Evolutionary conservation across 92 coral and sea anemone genomes (phyloP).

Genomic region (Palythoa grandiflora): DNA sequence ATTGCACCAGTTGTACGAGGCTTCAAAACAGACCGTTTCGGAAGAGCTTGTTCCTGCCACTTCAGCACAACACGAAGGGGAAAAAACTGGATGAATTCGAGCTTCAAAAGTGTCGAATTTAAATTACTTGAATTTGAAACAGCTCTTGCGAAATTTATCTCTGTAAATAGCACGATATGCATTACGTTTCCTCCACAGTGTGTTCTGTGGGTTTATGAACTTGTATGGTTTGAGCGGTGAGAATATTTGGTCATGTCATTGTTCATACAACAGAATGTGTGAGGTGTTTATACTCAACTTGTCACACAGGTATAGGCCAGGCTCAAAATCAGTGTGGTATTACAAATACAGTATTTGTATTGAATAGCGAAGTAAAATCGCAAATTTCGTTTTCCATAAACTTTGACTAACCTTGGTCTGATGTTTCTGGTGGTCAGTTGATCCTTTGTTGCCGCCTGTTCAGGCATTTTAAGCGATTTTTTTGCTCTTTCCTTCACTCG

Average conservation of each 20-base stretch:
- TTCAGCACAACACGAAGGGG: constrained; percentile 15
- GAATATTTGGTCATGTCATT: neutral
- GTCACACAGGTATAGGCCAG: neutral
- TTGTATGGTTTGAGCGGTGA: neutral
- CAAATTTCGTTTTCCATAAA: no score
- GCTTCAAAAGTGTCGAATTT: neutral
- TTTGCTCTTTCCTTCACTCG: no score
- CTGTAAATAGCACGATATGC: neutral
- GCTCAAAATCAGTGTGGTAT: neutral
- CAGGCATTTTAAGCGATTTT: no score
- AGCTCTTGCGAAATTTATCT: neutral
- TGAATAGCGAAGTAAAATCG: no score
- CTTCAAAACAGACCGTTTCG: constrained; percentile 49
- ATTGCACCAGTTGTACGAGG: constrained; percentile 79
- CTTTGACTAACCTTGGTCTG: no score
- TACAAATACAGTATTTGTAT: no score
- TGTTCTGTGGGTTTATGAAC: neutral
- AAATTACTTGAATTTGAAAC: neutral
- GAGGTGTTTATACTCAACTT: neutral
- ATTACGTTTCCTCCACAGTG: neutral
- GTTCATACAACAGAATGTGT: neutral
- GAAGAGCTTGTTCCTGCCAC: constrained; percentile 1
- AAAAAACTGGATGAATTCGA: constrained; percentile 1
- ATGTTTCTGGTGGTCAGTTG: no score
- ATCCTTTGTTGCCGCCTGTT: no score